Evolutionary conservation across 2,797 vertebrate species (phyloP).

Genomic region (Pantherophis vulpinus): DNA sequence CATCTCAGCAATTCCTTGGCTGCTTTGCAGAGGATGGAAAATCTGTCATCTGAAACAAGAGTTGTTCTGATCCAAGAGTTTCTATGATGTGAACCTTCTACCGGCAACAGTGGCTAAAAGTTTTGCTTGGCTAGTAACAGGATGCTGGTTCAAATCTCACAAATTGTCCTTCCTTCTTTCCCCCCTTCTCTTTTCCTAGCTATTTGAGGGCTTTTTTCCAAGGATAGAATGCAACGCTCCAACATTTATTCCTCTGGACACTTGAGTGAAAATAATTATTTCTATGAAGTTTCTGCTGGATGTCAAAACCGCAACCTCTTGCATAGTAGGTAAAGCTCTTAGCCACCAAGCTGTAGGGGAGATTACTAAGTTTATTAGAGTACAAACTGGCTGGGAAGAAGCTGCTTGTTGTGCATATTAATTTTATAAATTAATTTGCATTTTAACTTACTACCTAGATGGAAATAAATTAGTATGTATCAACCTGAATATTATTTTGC

Average conservation of each 20-base stretch:
- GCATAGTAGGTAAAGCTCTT: not conserved
- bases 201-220: not conserved
- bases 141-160: not conserved
- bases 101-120: not conserved
- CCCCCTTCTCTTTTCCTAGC: not conserved
- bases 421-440: not conserved
- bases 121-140: not conserved
- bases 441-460: not conserved
- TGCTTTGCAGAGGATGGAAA: not conserved
- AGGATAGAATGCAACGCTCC: not conserved
- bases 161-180: not conserved
- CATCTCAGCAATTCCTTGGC: not conserved
- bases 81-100: not conserved
- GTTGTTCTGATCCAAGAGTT: not conserved
- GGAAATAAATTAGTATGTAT: not conserved
- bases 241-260: not conserved
- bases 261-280: not conserved
- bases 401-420: not conserved
- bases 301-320: not conserved
- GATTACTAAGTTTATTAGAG: not conserved
- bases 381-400: not conserved
- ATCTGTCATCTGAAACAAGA: not conserved
- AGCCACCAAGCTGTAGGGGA: not conserved
- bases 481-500: not conserved
- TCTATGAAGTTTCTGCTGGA: not conserved